Evolutionary conservation across 2,113 vertebrate species (phyloP), one percentile per base, ranked within the genome.

Genomic region (Diadophis punctatus): DNA sequence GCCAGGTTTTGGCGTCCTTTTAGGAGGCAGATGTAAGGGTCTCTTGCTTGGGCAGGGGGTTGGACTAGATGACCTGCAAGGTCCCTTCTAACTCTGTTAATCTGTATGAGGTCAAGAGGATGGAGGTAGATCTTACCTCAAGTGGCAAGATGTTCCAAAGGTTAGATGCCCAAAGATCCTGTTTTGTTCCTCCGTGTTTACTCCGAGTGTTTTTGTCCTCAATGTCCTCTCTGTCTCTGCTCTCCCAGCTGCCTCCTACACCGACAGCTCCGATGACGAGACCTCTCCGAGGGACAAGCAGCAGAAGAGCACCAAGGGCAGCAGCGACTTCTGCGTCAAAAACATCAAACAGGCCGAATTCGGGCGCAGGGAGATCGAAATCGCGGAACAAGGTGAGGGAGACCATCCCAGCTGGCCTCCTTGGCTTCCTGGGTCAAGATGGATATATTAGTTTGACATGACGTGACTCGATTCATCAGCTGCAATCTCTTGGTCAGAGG

Each of bases 291-390:
- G 99, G 27, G 99, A 99, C 97, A 99, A 99, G 95, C 99, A 99
- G 97, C 99, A 99, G 97, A 99, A 99, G 96, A 99, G 99, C 97
- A 99, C 98, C 89, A 99, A 99, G 94, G 99, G 98, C 95, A 99
- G 98, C 95, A 98, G 98, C 1, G 99, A 99, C 92, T 99, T 99
- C 97, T 99, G 99, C 63, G 99, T 99, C 95, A 99, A 99, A 93
- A 99, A 99, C 97, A 99, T 99, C 96, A 99, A 99, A 84, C 99
- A 99, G 97, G 98, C 99, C 0, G 99, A 99, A 91, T 99, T 99
- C 2, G 99, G 99, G 89, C 98, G 99, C 93, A 97, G 99, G 89
- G 99, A 99, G 97, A 99, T 99, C 43, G 99, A 99, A 96, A 99
- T 99, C 8, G 99, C 99, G 0, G 99, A 99, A 91, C 99, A 99